Evolutionary conservation across 2,797 vertebrate species (phyloP).

Genomic region (Crenuchus spilurus): DNA sequence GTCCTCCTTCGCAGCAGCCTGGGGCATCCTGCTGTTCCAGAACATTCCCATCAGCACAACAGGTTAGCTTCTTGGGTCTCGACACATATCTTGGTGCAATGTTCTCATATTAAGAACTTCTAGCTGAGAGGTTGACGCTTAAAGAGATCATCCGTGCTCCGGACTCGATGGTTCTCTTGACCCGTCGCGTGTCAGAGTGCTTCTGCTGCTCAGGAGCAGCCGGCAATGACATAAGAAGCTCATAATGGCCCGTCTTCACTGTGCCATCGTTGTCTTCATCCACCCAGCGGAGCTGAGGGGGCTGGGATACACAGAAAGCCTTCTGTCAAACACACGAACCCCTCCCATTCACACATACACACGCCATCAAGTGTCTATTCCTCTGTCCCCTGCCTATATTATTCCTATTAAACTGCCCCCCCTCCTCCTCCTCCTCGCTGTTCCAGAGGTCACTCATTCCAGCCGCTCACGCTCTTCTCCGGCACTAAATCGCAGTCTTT

Average conservation of each 20-base stretch:
- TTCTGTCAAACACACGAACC: constrained; percentile 70
- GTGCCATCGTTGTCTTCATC: constrained; percentile 61
- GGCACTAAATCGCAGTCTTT: constrained; percentile 75
- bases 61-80: neutral
- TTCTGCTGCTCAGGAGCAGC: constrained; percentile 66
- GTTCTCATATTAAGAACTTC: constrained; percentile 2
- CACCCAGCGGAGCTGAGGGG: constrained; percentile 55
- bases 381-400: constrained; percentile 73
- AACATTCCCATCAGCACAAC: constrained; percentile 44
- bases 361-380: constrained; percentile 53
- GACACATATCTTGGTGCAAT: neutral
- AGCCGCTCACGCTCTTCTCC: constrained; percentile 70
- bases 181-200: constrained; percentile 65
- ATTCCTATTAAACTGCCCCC: constrained; percentile 63
- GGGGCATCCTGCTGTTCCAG: constrained; percentile 31
- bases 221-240: constrained; percentile 69
- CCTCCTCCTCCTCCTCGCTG: constrained; percentile 75
- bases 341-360: constrained; percentile 58
- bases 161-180: constrained; percentile 63
- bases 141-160: constrained; percentile 32
- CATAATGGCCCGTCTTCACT: constrained; percentile 61
- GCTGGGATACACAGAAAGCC: constrained; percentile 75
- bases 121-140: neutral
- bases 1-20: constrained; percentile 50
- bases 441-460: constrained; percentile 74